Evolutionary conservation across 2,888 invertebrate species (phyloP), one percentile per base, ranked within the genome.

Genomic region (Eilema sororculum): DNA sequence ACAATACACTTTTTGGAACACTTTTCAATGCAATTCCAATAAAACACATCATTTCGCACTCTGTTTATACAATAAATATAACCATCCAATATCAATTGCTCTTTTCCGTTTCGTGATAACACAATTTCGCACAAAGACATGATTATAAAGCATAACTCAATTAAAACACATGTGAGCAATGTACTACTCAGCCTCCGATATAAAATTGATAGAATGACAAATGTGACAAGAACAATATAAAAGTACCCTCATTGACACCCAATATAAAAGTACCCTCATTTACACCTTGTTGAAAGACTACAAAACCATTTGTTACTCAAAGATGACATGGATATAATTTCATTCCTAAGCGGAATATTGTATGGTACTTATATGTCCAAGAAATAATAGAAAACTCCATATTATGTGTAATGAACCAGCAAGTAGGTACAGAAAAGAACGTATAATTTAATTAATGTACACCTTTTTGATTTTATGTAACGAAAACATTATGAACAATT

Each of bases 1-100:
- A 16, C 16, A 6, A 20, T 52, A 57, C n/a, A 20, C n/a, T 57
- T 57, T 56, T 57, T n/a, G 3, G 20, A n/a, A n/a, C 20, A 59
- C 33, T 66, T 69, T 59, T 60, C 24, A 10, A 52, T 57, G 37
- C 66, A 65, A 60, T 62, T 46, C 69, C 69, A 70, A 66, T 70
- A 70, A 61, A 30, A 65, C 20, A 65, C 61, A 61, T 70, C 61
- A 10, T 70, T 33, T 22, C 69, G 69, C n/a, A 60, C 60, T 56
- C 57, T 65, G 25, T 65, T 70, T 30, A 61, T 24, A 28, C 61
- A 52, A 57, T 46, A 70, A 16, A 70, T 56, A 37, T 33, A 70
- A 28, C 69, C 65, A 30, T 66, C 37, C n/a, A 70, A 33, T 33
- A 61, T 22, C n/a, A 70, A 28, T 30, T 63, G 62, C 30, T 33